Evolutionary conservation across 2,888 invertebrate genomes (phyloP).

Genomic region (Masnerella sp.): DNA sequence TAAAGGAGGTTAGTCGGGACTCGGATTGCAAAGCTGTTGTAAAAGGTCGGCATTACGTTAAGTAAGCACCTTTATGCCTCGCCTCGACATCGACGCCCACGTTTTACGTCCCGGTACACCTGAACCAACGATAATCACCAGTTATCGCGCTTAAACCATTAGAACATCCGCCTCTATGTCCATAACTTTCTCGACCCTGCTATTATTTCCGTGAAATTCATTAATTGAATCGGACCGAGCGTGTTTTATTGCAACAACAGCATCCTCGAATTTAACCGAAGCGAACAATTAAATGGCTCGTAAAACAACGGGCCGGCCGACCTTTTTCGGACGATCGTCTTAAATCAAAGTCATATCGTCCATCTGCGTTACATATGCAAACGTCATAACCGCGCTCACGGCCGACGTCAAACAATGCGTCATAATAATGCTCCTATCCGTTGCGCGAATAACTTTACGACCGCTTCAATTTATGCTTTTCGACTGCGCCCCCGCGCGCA

Average conservation of each 20-base stretch:
- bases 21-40: conserved; percentile 38
- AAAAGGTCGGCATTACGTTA: conserved; percentile 58
- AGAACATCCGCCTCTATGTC: conserved; percentile 54
- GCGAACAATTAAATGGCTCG: conserved; percentile 37
- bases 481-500: conserved; percentile 19
- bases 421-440: conserved; percentile 30
- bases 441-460: conserved; percentile 36
- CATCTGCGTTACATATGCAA: conserved; percentile 43
- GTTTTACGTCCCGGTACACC: conserved; percentile 46
- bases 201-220: conserved; percentile 52
- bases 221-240: conserved; percentile 43
- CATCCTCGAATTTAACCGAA: conserved; percentile 12
- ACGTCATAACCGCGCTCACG: conserved; percentile 45
- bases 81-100: conserved; percentile 52
- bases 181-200: conserved; percentile 45
- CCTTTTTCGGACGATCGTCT: conserved; percentile 23
- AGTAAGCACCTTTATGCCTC: conserved; percentile 55
- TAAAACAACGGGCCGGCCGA: conserved; percentile 25
- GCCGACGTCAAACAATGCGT: conserved; percentile 44
- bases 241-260: conserved; percentile 34
- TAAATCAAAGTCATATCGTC: conserved; percentile 56
- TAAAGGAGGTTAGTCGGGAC: conserved; percentile 23
- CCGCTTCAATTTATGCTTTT: conserved; percentile 46
- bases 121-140: conserved; percentile 56
- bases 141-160: conserved; percentile 57